Evolutionary conservation across 2,888 invertebrate species (phyloP), one percentile per base, ranked within the genome.

Genomic region (Penaeus monodon): DNA sequence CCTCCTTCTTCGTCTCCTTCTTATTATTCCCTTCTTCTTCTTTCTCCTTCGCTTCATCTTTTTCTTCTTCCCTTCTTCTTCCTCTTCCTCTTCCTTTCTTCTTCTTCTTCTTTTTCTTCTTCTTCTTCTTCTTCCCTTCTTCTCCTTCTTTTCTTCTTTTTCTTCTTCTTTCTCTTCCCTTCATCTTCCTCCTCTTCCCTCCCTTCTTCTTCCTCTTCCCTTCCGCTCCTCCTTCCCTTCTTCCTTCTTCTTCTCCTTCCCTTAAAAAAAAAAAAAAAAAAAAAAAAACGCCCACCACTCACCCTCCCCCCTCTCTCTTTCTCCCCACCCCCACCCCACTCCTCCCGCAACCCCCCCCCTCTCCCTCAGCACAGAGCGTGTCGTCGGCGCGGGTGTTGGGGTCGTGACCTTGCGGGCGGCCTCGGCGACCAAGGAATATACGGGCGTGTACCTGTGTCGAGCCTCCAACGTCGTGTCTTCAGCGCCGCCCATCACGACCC

Each of bases 341-440:
- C 33, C 33, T 7, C 29, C 57, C n/a, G 8, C 22, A 79, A 33
- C 22, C 20, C 33, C 33, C 33, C 33, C 33, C 22, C 22, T 1
- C 24, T 33, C 29, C 27, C 49, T 17, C 76, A 85, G 85, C 81
- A 76, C 97, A 12, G 95, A 96, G 92, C 94, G 95, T 90, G 97
- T 97, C 20, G 93, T 94, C 89, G 95, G 95, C 89, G 93, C 97
- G 80, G 88, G 88, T 29, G 65, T 85, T 68, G 83, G 88, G n/a
- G 27, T 85, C 14, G 85, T 86, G 1, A 74, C 85, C 8, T 86
- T 89, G 22, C 83, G 88, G 77, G 17, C 88, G 44, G 85, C 86
- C 49, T 73, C 68, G n/a, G 89, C 86, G 20, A 77, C 81, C 63
- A 68, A 77, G 29, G 38, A 74, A 2, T 77, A 88, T 84, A 89